phyloP scores from a whole-genome alignment of 2,113 vertebrate genomes.

The Herpetotheres cachinnans region DNA sequence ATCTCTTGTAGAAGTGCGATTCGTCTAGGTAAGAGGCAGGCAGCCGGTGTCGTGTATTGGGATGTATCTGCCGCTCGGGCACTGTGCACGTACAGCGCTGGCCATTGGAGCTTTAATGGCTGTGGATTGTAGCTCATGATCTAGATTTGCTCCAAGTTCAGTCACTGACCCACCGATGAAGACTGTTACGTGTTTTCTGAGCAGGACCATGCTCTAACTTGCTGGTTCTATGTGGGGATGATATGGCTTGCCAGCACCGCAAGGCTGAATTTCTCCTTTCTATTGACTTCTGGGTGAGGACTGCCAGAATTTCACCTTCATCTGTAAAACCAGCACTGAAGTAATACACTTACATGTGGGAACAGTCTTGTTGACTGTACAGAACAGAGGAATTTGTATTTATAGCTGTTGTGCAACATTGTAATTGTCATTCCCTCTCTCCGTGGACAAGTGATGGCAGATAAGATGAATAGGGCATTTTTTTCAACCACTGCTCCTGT shows the following conservation, averaged over 20 bases:
- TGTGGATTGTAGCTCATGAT: not conserved
- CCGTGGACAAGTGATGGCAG: not conserved
- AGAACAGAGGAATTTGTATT: not conserved
- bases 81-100: not conserved
- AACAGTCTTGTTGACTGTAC: not conserved
- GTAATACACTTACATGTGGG: fast-evolving
- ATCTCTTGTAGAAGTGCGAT: not conserved
- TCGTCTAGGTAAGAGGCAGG: not conserved
- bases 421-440: not conserved
- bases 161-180: not conserved
- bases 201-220: not conserved
- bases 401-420: not conserved
- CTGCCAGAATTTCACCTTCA: not conserved
- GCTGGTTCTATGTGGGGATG: not conserved
- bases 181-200: not conserved
- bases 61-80: not conserved
- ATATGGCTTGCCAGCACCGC: not conserved
- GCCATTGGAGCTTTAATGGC: not conserved
- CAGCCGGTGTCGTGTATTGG: fast-evolving
- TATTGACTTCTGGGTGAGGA: not conserved
- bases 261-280: not conserved
- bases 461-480: not conserved
- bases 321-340: not conserved
- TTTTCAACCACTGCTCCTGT: not conserved
- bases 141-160: not conserved